These are phyloP conservation scores for Tanytarsus gracilentus DNA, from an alignment of 2,888 invertebrate genomes.

Conservation along the genomic window DNA sequence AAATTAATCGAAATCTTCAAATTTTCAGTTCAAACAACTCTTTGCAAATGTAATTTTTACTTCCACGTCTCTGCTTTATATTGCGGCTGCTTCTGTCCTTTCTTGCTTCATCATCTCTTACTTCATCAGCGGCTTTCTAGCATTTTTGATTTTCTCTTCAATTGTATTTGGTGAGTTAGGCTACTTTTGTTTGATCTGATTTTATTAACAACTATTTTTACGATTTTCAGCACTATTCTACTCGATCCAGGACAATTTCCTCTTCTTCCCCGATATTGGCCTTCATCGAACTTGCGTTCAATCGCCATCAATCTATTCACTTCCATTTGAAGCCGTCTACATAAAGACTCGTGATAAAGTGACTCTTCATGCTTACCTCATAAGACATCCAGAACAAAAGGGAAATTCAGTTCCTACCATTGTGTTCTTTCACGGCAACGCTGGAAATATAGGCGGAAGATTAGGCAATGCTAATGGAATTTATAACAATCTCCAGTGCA, in stretches of 20 bases:
- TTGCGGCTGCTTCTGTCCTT: constrained; percentile 57
- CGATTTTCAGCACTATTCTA: constrained; percentile 63
- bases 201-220: constrained; percentile 11
- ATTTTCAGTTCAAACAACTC: constrained; percentile 3
- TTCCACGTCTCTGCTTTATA: constrained; percentile 16
- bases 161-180: constrained; percentile 17
- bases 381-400: constrained; percentile 60
- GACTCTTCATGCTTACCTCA: constrained; percentile 71
- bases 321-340: constrained; percentile 77
- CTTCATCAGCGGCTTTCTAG: constrained; percentile 69
- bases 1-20: neutral
- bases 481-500: constrained; percentile 71
- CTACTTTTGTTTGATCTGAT: no score
- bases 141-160: constrained; percentile 49
- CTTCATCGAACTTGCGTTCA: constrained; percentile 79
- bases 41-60: neutral
- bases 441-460: constrained; percentile 92
- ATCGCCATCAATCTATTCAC: constrained; percentile 72
- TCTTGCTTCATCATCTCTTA: constrained; percentile 71
- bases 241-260: constrained; percentile 72
- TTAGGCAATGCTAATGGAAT: constrained; percentile 81
- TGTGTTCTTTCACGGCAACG: constrained; percentile 91
- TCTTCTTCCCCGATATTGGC: constrained; percentile 86
- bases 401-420: constrained; percentile 69
- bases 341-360: constrained; percentile 68